These are phyloP conservation scores for Nemoura dubitans DNA, from an alignment of 2,888 invertebrate genomes.

Conservation along the genomic window DNA sequence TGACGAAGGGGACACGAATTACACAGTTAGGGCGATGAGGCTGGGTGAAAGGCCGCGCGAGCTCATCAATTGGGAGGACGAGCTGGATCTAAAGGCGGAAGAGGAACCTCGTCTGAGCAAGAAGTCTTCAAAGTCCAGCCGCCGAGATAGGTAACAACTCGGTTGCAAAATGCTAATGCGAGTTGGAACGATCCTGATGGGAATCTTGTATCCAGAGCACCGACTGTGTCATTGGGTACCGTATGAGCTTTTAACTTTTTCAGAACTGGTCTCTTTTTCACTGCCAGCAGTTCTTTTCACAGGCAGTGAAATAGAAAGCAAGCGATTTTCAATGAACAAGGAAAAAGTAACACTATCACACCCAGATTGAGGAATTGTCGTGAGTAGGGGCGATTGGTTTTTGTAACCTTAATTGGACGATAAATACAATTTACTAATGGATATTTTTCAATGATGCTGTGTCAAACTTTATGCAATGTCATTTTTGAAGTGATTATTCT, in stretches of 20 bases:
- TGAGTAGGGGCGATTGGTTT: background rate
- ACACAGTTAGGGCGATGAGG: background rate
- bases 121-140: background rate
- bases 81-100: background rate
- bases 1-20: background rate
- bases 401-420: background rate
- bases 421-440: background rate
- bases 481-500: no score
- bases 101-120: background rate
- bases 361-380: background rate
- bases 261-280: no score
- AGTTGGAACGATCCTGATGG: background rate
- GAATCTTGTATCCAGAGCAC: background rate
- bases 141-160: background rate
- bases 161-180: background rate
- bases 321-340: no score
- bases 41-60: background rate
- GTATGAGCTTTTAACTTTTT: no score
- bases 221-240: no score
- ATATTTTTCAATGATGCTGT: background rate
- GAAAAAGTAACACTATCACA: no score
- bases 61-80: conserved; percentile 28
- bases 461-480: background rate
- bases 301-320: no score
- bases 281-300: no score